Evolutionary conservation across 2,113 vertebrate species (phyloP).

Genomic region (Pluvianellus socialis): DNA sequence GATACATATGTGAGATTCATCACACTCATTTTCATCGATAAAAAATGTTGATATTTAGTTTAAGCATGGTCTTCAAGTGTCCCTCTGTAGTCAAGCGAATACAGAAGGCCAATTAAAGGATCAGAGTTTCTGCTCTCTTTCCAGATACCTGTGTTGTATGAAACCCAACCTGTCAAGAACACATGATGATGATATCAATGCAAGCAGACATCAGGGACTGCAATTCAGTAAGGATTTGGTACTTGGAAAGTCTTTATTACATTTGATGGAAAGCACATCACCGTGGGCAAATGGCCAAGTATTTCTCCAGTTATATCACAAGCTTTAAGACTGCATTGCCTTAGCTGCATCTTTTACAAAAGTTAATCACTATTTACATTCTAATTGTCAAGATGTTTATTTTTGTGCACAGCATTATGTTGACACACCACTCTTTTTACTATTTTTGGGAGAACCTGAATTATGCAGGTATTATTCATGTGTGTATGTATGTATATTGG

Average conservation of each 20-base stretch:
- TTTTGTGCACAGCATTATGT: neutral
- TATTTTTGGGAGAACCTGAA: neutral
- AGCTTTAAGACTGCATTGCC: neutral
- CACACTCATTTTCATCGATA: neutral
- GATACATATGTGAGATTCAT: neutral
- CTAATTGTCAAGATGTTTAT: neutral
- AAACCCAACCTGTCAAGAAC: neutral
- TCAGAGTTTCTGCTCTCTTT: neutral
- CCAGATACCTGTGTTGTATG: neutral
- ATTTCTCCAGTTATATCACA: neutral
- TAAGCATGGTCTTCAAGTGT: neutral
- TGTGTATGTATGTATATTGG: neutral
- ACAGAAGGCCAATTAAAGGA: neutral
- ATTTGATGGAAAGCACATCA: neutral
- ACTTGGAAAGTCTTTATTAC: neutral
- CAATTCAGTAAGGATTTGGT: neutral
- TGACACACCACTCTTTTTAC: neutral
- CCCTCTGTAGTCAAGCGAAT: neutral
- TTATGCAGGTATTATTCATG: neutral
- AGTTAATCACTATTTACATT: neutral
- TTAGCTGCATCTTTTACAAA: neutral
- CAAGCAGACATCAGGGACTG: neutral
- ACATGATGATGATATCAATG: neutral
- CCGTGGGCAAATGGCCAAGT: neutral
- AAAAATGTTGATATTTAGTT: neutral